phyloP scores from a whole-genome alignment of 2,888 invertebrate genomes.

The Melanophora roralis region DNA sequence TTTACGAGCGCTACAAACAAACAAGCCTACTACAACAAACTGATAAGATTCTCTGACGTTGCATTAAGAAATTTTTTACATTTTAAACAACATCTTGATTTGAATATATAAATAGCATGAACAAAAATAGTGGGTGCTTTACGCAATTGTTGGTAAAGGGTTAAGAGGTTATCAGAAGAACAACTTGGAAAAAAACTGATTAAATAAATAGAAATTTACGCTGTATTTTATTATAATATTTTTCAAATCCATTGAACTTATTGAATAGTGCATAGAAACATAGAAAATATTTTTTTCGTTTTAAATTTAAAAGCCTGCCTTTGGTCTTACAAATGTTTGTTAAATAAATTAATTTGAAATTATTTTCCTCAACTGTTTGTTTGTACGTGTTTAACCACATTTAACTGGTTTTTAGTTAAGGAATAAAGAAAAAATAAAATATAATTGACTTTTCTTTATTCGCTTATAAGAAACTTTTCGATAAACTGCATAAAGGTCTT shows the following conservation, averaged over 20 bases:
- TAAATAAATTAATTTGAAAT: slow-evolving; percentile 48
- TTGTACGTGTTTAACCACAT: slow-evolving; percentile 2
- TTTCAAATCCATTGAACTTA: slow-evolving; percentile 36
- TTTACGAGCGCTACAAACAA: not conserved
- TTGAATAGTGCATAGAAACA: not conserved
- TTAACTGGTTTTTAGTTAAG: slow-evolving; percentile 41
- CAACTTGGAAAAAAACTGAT: not conserved
- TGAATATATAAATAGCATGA: not conserved
- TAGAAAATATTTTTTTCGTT: not conserved
- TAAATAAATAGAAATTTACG: slow-evolving; percentile 20
- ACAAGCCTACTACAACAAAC: not conserved
- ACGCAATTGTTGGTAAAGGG: slow-evolving; percentile 7
- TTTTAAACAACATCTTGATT: not conserved
- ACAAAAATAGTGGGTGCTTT: slow-evolving; percentile 45
- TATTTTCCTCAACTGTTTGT: not conserved
- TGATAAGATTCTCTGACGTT: slow-evolving; percentile 28
- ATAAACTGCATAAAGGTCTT: slow-evolving; percentile 55
- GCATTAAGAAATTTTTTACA: not conserved
- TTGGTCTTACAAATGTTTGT: slow-evolving; percentile 38
- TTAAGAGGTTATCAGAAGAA: slow-evolving; percentile 41
- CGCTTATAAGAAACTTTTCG: slow-evolving; percentile 35
- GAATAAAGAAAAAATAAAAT: not conserved
- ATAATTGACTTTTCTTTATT: slow-evolving; percentile 57
- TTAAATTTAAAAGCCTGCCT: not conserved
- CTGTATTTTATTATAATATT: slow-evolving; percentile 9